Conservation (phyloP, 2,113 vertebrate species). For the Phodopus roborovskii region DNA sequence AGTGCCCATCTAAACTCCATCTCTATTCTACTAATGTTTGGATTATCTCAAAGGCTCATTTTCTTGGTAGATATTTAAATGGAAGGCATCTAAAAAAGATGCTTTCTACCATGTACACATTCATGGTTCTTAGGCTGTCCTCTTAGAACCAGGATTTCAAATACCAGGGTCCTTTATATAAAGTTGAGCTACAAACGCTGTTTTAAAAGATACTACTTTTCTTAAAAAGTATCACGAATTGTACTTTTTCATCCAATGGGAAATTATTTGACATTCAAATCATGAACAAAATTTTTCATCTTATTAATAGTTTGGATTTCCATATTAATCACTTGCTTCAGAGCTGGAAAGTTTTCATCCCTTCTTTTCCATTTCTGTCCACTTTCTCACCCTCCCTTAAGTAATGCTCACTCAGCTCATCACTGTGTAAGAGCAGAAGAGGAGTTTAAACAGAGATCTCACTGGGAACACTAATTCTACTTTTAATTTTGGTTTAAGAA, state of each 20-base stretch:
- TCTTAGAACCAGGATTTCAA: neutral
- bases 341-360: neutral
- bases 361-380: neutral
- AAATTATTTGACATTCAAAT: neutral
- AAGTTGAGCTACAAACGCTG: neutral
- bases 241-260: neutral
- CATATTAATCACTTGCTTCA: neutral
- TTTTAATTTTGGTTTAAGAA: neutral
- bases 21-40: neutral
- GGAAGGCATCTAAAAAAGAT: neutral
- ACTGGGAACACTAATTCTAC: neutral
- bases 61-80: neutral
- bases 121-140: neutral
- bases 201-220: neutral
- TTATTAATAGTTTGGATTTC: neutral
- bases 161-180: neutral
- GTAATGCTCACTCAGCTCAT: neutral
- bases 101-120: neutral
- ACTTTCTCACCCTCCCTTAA: neutral
- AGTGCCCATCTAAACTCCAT: neutral
- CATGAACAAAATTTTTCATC: neutral
- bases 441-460: neutral
- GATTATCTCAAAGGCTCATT: neutral
- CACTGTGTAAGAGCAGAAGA: neutral
- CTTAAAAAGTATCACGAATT: neutral